These are phyloP conservation scores for Raja brachyura DNA, from an alignment of 2,113 vertebrate genomes.

Conservation along the genomic window DNA sequence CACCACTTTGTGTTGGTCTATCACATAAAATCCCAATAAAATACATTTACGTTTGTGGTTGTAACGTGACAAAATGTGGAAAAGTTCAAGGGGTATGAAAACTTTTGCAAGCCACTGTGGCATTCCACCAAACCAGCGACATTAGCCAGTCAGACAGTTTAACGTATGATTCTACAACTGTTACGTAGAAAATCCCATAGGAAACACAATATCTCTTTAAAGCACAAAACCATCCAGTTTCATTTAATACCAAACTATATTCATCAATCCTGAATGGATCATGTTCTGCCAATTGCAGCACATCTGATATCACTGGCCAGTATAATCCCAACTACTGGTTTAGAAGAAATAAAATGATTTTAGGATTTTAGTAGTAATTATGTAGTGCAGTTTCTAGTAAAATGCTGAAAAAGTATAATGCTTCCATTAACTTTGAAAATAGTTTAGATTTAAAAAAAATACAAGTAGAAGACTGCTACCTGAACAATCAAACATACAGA, in stretches of 20 bases:
- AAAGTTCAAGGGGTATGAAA: no score
- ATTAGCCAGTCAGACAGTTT: neutral
- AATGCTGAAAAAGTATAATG: neutral
- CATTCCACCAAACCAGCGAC: neutral
- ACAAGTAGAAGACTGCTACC: neutral
- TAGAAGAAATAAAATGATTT: neutral
- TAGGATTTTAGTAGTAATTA: neutral
- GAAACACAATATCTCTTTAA: neutral
- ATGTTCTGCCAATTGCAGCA: neutral
- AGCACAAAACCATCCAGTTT: neutral
- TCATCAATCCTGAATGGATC: neutral
- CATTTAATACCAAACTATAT: neutral
- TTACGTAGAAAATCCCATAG: neutral
- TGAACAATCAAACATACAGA: no score
- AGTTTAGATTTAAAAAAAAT: neutral
- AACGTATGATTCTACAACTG: neutral
- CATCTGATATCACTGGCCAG: neutral
- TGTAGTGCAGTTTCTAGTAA: neutral
- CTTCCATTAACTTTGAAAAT: neutral
- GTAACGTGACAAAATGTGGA: no score
- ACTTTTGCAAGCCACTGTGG: no score
- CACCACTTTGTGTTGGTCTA: no score
- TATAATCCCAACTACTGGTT: neutral
- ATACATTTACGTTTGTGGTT: no score
- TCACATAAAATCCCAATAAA: no score